Evolutionary conservation across 2,113 vertebrate species (phyloP).

Genomic region (Bambusicola thoracicus): DNA sequence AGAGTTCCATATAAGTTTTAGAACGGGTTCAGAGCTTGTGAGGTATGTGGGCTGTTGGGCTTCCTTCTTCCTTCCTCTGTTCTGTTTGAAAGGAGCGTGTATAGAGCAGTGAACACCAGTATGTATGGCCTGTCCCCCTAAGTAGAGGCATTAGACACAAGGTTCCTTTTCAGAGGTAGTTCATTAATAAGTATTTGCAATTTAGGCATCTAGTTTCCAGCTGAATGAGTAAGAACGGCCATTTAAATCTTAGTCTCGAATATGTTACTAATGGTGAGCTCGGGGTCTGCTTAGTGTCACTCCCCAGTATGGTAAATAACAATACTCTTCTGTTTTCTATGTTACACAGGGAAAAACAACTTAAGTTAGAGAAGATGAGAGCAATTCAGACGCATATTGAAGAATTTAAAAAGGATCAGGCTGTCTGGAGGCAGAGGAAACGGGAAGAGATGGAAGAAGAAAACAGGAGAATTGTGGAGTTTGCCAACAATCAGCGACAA

Average conservation of each 20-base stretch:
- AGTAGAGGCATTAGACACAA: not conserved
- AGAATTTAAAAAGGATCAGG: slow-evolving; percentile 87
- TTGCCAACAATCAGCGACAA: slow-evolving; percentile 78
- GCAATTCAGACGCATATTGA: slow-evolving; percentile 85
- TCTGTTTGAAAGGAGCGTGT: rapidly evolving
- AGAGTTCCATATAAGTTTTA: not conserved
- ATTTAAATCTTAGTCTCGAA: not conserved
- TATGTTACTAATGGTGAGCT: not conserved
- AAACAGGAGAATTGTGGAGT: slow-evolving; percentile 88
- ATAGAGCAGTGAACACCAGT: not conserved
- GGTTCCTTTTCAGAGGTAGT: not conserved
- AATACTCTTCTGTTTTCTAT: not conserved
- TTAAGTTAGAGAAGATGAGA: slow-evolving; percentile 86
- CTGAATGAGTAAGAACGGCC: not conserved
- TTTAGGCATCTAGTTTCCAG: not conserved
- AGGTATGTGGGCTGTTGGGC: not conserved
- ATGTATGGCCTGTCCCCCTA: not conserved
- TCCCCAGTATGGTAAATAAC: not conserved
- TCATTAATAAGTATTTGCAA: not conserved
- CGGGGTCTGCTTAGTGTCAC: not conserved
- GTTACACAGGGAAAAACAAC: slow-evolving; percentile 83
- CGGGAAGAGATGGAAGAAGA: slow-evolving; percentile 89
- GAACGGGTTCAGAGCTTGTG: not conserved
- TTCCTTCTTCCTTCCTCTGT: not conserved
- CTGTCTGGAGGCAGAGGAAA: slow-evolving; percentile 85